Conservation (phyloP, 2,113 vertebrate species). For the Benitochromis conjunctus region DNA sequence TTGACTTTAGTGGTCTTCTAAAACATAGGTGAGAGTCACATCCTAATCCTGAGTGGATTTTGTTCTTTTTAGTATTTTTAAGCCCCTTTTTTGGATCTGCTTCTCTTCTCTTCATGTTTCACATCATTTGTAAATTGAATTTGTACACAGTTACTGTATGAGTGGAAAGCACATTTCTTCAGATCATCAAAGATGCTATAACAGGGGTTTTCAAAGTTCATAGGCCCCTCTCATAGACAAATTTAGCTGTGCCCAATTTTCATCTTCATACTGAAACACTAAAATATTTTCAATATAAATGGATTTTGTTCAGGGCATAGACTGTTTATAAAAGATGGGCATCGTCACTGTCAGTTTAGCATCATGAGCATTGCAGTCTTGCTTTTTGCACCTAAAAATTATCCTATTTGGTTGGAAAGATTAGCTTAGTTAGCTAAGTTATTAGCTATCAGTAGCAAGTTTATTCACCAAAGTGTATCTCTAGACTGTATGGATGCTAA, state of each 20-base stretch:
- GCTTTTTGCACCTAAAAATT: background rate
- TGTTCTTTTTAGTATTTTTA: slow-evolving; percentile 12
- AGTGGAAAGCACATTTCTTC: background rate
- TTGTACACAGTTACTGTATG: background rate
- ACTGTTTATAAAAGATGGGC: background rate
- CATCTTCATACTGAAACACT: background rate
- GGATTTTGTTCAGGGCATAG: background rate
- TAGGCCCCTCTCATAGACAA: background rate
- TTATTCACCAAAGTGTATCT: background rate
- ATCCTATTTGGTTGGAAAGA: background rate
- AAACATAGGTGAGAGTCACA: slow-evolving; percentile 98
- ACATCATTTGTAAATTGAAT: background rate
- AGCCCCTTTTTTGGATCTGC: slow-evolving; percentile 8
- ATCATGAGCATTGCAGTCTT: background rate
- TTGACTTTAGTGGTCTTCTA: slow-evolving; percentile 99
- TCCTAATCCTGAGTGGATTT: slow-evolving; percentile 28
- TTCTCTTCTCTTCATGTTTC: slow-evolving; percentile 3
- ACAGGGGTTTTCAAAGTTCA: slow-evolving; percentile 34
- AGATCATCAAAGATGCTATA: background rate
- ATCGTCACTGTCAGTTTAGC: background rate
- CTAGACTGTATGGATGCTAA: background rate
- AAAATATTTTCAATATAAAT: background rate
- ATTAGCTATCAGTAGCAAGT: background rate
- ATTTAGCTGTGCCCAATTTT: background rate
- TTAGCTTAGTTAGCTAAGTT: background rate